These are phyloP conservation scores for Vipera latastei DNA, from an alignment of 2,797 vertebrate species.

Conservation along the genomic window DNA sequence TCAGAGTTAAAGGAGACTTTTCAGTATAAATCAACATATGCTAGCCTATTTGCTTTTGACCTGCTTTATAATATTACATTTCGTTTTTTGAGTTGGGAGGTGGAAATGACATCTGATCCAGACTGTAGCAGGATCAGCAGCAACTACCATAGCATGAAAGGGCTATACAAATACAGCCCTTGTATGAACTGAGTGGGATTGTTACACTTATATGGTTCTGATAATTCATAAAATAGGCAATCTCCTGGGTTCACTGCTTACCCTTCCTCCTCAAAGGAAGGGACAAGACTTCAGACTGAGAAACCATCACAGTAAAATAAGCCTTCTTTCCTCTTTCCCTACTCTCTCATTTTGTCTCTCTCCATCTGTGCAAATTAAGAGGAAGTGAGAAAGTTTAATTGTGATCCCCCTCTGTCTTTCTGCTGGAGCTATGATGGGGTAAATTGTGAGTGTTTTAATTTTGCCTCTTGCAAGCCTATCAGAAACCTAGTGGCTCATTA, in stretches of 20 bases:
- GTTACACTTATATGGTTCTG: background rate
- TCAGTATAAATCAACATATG: background rate
- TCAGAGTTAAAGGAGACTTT: background rate
- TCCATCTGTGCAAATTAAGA: conserved; percentile 53
- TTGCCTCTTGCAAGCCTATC: conserved; percentile 53
- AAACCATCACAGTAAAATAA: conserved; percentile 23
- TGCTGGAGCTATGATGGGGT: conserved; percentile 35
- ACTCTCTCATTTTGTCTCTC: background rate
- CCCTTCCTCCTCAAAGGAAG: background rate
- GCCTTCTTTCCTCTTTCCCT: background rate
- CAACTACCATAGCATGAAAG: background rate
- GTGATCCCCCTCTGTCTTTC: conserved; percentile 41
- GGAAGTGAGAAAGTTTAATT: conserved; percentile 57
- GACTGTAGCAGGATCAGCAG: background rate
- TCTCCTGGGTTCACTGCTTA: background rate
- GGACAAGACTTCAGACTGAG: conserved; percentile 12
- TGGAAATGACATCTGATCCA: background rate
- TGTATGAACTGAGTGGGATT: background rate
- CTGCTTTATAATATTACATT: background rate
- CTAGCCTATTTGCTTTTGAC: background rate
- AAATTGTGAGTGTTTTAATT: conserved; percentile 61
- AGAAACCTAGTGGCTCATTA: conserved; percentile 53
- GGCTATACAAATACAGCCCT: background rate
- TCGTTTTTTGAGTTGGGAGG: background rate
- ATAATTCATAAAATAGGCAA: background rate